Conservation (phyloP, 2,888 invertebrate species). For the Megamerina dolium region DNA sequence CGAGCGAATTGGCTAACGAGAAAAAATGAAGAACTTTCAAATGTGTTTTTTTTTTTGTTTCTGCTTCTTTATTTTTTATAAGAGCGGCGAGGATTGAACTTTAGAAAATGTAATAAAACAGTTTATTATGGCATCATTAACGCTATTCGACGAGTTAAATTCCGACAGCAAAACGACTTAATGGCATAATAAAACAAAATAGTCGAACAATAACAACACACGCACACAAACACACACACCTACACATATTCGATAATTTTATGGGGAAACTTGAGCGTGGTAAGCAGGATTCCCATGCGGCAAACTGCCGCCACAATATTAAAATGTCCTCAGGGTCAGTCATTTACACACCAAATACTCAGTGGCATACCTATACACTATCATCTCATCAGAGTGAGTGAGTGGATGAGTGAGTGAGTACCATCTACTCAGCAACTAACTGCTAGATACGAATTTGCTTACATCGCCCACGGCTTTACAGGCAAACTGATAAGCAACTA, state of each 20-base stretch:
- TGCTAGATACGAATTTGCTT: too few species aligned
- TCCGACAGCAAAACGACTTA: not conserved
- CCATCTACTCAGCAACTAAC: too few species aligned
- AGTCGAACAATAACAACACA: not conserved
- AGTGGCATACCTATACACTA: not conserved
- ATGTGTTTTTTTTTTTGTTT: not conserved
- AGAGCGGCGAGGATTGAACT: too few species aligned
- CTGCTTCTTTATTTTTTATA: too few species aligned
- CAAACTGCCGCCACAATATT: too few species aligned
- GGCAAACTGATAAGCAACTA: too few species aligned
- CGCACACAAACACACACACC: not conserved
- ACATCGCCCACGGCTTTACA: too few species aligned
- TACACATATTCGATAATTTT: not conserved
- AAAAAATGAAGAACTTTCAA: conserved; percentile 16
- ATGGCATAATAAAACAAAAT: too few species aligned
- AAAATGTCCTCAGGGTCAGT: not conserved
- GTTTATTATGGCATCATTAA: conserved; percentile 39
- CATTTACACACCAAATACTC: not conserved
- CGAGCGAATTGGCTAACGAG: too few species aligned
- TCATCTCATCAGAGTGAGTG: too few species aligned
- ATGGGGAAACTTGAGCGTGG: too few species aligned
- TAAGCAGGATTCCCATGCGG: too few species aligned
- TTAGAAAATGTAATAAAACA: conserved; percentile 33
- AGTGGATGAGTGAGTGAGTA: not conserved
- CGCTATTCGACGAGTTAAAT: conserved; percentile 18